A percentile compares a stretch with the other conserved stretches of the same genome.
phyloP scores from a whole-genome alignment of 2,797 vertebrate species.

The Enteromius paludinosus region DNA sequence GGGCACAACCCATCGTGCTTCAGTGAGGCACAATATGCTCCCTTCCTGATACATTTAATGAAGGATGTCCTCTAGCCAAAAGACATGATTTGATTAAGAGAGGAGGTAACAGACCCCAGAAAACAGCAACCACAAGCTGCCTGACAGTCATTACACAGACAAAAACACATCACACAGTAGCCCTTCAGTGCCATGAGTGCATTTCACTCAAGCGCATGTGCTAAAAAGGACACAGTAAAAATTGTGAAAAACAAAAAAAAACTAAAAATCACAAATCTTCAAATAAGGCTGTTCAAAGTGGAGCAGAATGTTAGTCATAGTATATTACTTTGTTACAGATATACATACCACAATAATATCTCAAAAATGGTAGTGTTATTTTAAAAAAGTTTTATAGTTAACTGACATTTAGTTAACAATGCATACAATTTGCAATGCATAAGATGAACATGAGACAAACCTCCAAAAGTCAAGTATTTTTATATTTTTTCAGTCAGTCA shows the following conservation, averaged over 20 bases:
- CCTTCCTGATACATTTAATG: constrained; percentile 83
- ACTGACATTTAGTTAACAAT: background rate
- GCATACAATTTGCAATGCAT: background rate
- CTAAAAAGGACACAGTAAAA: background rate
- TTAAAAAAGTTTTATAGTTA: background rate
- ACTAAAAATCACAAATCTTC: background rate
- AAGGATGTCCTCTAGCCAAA: constrained; percentile 78
- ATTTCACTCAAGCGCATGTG: background rate
- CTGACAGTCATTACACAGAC: constrained; percentile 40
- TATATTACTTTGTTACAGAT: background rate
- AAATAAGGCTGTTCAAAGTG: background rate
- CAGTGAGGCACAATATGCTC: constrained; percentile 65
- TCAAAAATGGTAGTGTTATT: background rate
- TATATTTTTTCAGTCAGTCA: constrained; percentile 24
- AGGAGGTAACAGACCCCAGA: constrained; percentile 67
- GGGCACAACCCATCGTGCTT: constrained; percentile 81
- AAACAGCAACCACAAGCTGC: constrained; percentile 58
- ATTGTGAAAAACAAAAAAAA: too few relatives aligned
- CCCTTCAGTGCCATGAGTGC: background rate
- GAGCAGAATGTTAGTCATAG: background rate
- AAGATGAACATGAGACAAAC: background rate
- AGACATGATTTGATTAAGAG: constrained; percentile 66
- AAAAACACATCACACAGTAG: constrained; percentile 49
- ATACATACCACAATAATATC: background rate
- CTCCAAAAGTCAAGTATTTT: background rate